Percentiles rank a stretch among this genome's conserved stretches.
Conservation (phyloP, 2,888 invertebrate genomes). For the Synanthedon tipuliformis region DNA sequence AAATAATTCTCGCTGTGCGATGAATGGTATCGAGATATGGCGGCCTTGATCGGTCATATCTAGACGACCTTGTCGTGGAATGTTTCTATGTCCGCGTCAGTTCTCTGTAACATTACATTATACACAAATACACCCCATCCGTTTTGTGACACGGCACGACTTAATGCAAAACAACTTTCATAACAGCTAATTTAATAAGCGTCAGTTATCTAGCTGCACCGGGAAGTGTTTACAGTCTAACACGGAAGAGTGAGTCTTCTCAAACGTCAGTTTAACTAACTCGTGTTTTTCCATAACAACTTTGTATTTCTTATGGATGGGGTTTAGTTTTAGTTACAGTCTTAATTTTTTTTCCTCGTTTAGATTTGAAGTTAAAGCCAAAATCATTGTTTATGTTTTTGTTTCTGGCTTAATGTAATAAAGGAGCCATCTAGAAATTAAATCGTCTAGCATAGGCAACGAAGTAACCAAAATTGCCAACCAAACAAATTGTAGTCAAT, state of each 20-base stretch:
- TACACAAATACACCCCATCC: slow-evolving; percentile 12
- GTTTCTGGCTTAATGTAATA: too few species aligned
- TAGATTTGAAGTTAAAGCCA: too few species aligned
- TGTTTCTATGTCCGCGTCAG: slow-evolving; percentile 34
- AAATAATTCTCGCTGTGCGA: slow-evolving; percentile 19
- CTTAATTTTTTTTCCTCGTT: too few species aligned
- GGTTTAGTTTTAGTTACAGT: too few species aligned
- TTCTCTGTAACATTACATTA: slow-evolving; percentile 10
- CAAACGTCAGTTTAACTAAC: slow-evolving; percentile 6
- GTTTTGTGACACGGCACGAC: slow-evolving; percentile 25
- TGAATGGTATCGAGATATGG: neutral
- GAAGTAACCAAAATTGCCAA: too few species aligned
- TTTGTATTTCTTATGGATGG: neutral
- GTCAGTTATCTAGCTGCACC: slow-evolving; percentile 17
- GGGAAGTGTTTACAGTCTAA: slow-evolving; percentile 27
- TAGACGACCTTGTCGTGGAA: slow-evolving; percentile 43
- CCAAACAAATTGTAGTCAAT: too few species aligned
- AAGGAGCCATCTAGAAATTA: too few species aligned
- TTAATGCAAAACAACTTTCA: slow-evolving; percentile 28
- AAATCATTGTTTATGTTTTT: too few species aligned
- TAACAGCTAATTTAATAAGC: slow-evolving; percentile 11
- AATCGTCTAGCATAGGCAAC: too few species aligned
- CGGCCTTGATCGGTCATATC: slow-evolving; percentile 40
- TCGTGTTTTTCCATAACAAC: slow-evolving; percentile 5
- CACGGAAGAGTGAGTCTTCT: slow-evolving; percentile 20